These are phyloP conservation scores for Sprattus sprattus DNA, from an alignment of 2,113 vertebrate genomes.

Conservation along the genomic window DNA sequence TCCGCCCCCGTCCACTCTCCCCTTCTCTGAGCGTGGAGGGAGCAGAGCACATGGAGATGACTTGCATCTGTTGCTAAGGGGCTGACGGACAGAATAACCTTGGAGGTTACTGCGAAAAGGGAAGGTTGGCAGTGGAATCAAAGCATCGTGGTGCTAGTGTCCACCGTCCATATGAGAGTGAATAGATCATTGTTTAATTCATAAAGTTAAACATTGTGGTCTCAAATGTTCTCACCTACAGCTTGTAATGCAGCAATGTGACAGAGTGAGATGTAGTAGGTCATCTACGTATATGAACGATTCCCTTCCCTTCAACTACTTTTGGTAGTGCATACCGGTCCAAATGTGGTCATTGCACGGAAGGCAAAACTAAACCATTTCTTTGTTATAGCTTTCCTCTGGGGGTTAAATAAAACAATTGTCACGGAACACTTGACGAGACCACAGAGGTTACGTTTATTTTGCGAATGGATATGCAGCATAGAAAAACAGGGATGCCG, in stretches of 20 bases:
- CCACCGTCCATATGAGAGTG: not conserved
- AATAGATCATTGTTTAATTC: not conserved
- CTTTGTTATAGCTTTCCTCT: not conserved
- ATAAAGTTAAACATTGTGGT: not conserved
- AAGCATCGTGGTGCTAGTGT: not conserved
- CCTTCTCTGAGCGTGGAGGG: not conserved
- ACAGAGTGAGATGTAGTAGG: not conserved
- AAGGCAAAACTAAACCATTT: not conserved
- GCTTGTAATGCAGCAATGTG: not conserved
- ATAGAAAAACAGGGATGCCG: too few relatives aligned
- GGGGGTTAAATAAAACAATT: not conserved
- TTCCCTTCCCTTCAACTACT: not conserved
- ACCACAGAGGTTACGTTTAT: too few relatives aligned
- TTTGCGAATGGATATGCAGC: too few relatives aligned
- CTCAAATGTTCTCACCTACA: not conserved
- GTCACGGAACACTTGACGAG: too few relatives aligned
- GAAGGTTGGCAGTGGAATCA: not conserved
- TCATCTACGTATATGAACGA: not conserved
- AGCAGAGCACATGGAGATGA: not conserved
- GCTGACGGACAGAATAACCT: constrained; percentile 36
- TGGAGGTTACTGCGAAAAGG: not conserved
- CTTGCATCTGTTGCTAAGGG: constrained; percentile 47
- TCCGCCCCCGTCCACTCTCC: not conserved
- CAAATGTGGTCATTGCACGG: not conserved
- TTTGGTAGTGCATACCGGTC: too few relatives aligned